These are phyloP conservation scores for Solea senegalensis DNA, from an alignment of 2,113 vertebrate species.

Conservation along the genomic window DNA sequence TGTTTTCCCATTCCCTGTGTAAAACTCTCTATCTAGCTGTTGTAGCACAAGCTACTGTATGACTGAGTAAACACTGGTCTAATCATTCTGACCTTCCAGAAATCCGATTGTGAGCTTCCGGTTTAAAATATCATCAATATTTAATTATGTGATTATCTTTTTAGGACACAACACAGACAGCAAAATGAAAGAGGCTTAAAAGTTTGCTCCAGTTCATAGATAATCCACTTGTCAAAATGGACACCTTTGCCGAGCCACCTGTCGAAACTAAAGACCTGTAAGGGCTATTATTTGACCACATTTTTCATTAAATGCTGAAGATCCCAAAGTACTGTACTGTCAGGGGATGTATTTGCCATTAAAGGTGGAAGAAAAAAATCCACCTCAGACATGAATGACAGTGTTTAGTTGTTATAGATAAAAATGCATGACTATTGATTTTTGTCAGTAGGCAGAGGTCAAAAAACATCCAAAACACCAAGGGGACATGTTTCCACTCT, in stretches of 20 bases:
- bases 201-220: slow-evolving; percentile 54
- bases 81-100: slow-evolving; percentile 47
- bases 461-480: slow-evolving; percentile 1
- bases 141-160: slow-evolving; percentile 76
- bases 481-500: too few species aligned
- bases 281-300: too few species aligned
- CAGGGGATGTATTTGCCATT: not conserved
- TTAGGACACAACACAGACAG: slow-evolving; percentile 64
- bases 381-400: not conserved
- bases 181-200: slow-evolving; percentile 68
- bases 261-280: slow-evolving; percentile 24
- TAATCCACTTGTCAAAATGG: slow-evolving; percentile 69
- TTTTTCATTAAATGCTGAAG: not conserved
- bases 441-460: not conserved
- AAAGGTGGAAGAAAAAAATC: not conserved
- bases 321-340: not conserved
- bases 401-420: not conserved
- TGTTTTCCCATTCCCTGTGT: not conserved
- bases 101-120: slow-evolving; percentile 49
- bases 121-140: slow-evolving; percentile 76
- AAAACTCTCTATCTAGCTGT: slow-evolving; percentile 12
- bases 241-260: slow-evolving; percentile 49
- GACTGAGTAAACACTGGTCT: slow-evolving; percentile 41
- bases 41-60: slow-evolving; percentile 3
- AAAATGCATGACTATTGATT: not conserved